phyloP scores from a whole-genome alignment of 2,888 invertebrate genomes.

The Mythimna vitellina region DNA sequence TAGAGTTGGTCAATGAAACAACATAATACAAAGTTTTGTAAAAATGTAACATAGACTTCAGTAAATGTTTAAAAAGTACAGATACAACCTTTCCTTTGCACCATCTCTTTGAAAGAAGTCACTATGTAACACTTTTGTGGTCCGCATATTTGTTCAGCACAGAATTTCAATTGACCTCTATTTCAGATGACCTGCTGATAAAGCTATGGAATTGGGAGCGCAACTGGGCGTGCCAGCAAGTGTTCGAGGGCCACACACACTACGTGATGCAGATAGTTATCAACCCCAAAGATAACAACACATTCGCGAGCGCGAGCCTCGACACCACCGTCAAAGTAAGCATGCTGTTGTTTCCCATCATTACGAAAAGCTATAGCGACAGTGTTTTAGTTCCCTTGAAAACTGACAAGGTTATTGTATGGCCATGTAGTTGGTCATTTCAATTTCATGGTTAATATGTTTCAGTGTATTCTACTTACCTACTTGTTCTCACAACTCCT shows the following conservation, averaged over 20 bases:
- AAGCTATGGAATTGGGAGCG: constrained; percentile 99
- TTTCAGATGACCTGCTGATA: constrained; percentile 98
- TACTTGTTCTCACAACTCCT: neutral
- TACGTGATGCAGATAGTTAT: constrained; percentile 99
- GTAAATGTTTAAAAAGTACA: neutral
- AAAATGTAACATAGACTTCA: neutral
- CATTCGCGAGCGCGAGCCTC: constrained; percentile 99
- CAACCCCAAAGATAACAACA: constrained; percentile 99
- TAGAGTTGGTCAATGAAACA: neutral
- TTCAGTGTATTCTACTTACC: no score
- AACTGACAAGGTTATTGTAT: neutral
- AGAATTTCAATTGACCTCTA: neutral
- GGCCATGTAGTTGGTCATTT: neutral
- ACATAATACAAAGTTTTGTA: constrained; percentile 1
- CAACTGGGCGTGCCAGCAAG: constrained; percentile 99
- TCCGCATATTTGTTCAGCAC: neutral
- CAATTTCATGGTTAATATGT: neutral
- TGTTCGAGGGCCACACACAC: constrained; percentile 99
- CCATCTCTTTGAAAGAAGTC: neutral
- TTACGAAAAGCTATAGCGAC: neutral
- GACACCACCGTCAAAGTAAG: constrained; percentile 97
- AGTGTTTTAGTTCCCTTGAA: neutral
- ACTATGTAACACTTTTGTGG: neutral
- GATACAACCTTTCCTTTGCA: no score
- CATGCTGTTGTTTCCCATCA: constrained; percentile 8